phyloP scores from a whole-genome alignment of 2,888 invertebrate genomes.

The Drosophila infuscata region DNA sequence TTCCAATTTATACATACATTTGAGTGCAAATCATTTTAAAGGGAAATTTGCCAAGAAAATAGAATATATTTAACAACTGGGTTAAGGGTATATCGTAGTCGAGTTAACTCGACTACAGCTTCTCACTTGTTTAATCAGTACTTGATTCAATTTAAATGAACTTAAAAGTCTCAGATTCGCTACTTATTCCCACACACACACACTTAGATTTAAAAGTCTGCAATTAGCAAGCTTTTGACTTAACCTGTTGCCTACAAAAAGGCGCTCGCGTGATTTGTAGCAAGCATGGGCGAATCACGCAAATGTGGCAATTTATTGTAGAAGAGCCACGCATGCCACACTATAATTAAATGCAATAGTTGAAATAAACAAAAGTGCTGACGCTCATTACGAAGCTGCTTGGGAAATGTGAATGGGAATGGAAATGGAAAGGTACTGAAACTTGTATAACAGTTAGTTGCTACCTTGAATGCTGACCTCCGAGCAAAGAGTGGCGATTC shows the following conservation, averaged over 20 bases:
- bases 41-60: too few relatives aligned
- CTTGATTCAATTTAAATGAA: background rate
- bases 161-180: background rate
- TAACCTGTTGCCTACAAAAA: constrained; percentile 63
- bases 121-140: background rate
- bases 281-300: constrained; percentile 36
- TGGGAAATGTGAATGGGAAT: background rate
- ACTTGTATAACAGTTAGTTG: constrained; percentile 7
- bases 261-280: constrained; percentile 59
- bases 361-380: constrained; percentile 38
- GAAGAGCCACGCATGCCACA: constrained; percentile 32
- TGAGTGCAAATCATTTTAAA: too few relatives aligned
- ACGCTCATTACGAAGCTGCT: constrained; percentile 2
- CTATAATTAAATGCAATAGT: constrained; percentile 37
- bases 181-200: constrained; percentile 2
- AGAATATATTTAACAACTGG: too few relatives aligned
- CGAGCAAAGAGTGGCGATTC: constrained; percentile 3
- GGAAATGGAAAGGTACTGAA: background rate
- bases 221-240: constrained; percentile 18
- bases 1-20: too few relatives aligned
- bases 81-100: too few relatives aligned
- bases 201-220: background rate
- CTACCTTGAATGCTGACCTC: constrained; percentile 37
- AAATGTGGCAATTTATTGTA: constrained; percentile 62
- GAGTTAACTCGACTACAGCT: too few relatives aligned